phyloP scores from a whole-genome alignment of 2,113 vertebrate genomes.

The human (Homo sapiens) region DNA sequence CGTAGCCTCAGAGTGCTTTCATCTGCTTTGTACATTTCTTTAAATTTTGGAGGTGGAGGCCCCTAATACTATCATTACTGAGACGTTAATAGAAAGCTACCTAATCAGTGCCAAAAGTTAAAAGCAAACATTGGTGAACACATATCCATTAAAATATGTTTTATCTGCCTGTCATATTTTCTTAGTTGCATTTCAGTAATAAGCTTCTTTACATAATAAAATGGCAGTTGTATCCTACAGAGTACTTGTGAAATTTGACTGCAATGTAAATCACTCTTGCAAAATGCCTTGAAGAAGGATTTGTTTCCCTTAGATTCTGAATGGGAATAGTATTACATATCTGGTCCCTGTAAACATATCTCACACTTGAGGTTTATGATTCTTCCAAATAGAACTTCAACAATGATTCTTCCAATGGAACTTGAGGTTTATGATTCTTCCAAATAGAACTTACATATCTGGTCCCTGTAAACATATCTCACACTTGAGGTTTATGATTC shows the following conservation, averaged over 20 bases:
- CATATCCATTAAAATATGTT: neutral
- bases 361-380: neutral
- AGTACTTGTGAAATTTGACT: neutral
- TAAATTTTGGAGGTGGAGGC: neutral
- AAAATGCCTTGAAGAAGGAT: neutral
- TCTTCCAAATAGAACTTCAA: neutral
- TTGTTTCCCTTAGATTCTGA: neutral
- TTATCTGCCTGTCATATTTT: constrained; percentile 3
- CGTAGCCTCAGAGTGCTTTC: neutral
- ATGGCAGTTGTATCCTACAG: neutral
- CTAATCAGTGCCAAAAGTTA: neutral
- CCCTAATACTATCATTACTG: neutral
- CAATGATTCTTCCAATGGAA: no score
- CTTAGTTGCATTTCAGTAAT: constrained; percentile 19
- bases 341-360: neutral
- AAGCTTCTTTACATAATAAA: constrained; percentile 2
- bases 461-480: neutral
- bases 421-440: neutral
- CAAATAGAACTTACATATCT: neutral
- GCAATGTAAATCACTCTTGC: neutral
- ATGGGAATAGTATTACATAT: neutral
- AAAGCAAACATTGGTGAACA: constrained; percentile 31
- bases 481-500: neutral
- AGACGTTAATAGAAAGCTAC: neutral
- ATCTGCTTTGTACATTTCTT: neutral